Evolutionary conservation across 2,888 invertebrate genomes (phyloP), one percentile per base, ranked within the genome.

Genomic region (Lithophane leautieri): DNA sequence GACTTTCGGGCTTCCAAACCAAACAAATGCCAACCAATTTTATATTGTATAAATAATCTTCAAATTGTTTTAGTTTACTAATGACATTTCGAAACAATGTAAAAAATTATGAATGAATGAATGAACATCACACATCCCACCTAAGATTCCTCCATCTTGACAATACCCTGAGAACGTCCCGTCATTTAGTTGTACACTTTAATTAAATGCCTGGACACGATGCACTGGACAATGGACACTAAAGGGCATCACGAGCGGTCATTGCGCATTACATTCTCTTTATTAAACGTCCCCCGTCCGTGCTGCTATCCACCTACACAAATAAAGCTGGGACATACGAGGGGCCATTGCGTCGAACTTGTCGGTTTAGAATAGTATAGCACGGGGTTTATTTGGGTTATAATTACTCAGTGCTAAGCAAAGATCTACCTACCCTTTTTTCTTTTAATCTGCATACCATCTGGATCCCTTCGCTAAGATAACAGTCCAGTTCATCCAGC

Each of bases 221-320:
- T 91, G 91, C 92, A 90, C 76, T 82, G 87, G 85, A 85, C 86
- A 77, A 76, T 76, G 87, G 91, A 82, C 88, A 86, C 86, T 88
- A 84, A 87, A 73, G 67, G 79, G 71, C 86, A 77, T 84, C 87
- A 87, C 82, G 88, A 79, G 69, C 84, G 84, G 78, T 80, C 89
- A 87, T 86, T 88, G 86, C 87, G 87, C 89, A 88, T 89, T 89
- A 90, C 76, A 86, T 77, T 86, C 87, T 87, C 90, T 90, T 88
- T 92, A 92, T 91, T 92, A 91, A 91, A 90, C 89, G 73, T 54
- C 47, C n/a, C 2, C 73, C 28, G 75, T 72, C 79, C 88, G 85
- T 88, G 89, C 87, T 88, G 88, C 89, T 82, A 89, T 89, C 88
- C 82, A 73, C 85, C 70, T 81, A 84, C 84, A 84, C 56, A 54